Base-by-base conservation (phyloP, 2,113 vertebrate genomes). In the Halichoerus grypus region DNA sequence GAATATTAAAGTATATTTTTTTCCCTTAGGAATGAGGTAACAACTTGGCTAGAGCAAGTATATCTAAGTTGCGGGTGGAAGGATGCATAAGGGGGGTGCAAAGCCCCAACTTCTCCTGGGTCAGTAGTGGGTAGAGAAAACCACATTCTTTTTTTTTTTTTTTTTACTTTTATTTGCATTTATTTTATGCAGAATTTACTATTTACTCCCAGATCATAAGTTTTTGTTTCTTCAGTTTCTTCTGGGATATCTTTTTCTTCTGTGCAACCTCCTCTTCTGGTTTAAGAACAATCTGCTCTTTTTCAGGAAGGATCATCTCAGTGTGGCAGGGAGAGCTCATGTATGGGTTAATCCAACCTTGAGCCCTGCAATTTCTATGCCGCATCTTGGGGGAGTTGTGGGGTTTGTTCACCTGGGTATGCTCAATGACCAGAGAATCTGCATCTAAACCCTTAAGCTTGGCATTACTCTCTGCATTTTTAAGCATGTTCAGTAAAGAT, bases 1-100 rank as follows among this genome's bases (percentile, higher is more conserved):
- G n/a, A 79, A 76, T 97, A 74, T 63, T 90, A 77, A 83, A 80
- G 42, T 87, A 81, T 0, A 1, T 88, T 96, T 92, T 96, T 95
- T 59, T 89, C 80, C 74, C 74, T 87, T 95, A 51, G 22, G 63
- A 74, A 79, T 90, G 42, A 94, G 95, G 81, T 76, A 96, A 81
- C 15, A 83, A 22, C 33, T 90, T 95, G 55, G 63, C 51, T 28
- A 82, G 22, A 95, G 26, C n/a, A 91, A 91, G 31, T 51, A 5
- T 82, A 95, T 91, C 51, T 97, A 57, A 94, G 91, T 69, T 90
- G 26, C 80, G 15, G 6, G 31, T 76, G 28, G 31, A 51, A 94
- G 57, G 39, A 83, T 72, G 13, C 39, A 53, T 91, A 77, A 91
- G 87, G 49, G 1, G 4, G 81, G 28, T 22, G 15, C 42, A 85